Percentiles rank a stretch among this genome's conserved stretches.
These are phyloP conservation scores for Torymus tubicola DNA, from an alignment of 2,888 invertebrate genomes.

Conservation along the genomic window DNA sequence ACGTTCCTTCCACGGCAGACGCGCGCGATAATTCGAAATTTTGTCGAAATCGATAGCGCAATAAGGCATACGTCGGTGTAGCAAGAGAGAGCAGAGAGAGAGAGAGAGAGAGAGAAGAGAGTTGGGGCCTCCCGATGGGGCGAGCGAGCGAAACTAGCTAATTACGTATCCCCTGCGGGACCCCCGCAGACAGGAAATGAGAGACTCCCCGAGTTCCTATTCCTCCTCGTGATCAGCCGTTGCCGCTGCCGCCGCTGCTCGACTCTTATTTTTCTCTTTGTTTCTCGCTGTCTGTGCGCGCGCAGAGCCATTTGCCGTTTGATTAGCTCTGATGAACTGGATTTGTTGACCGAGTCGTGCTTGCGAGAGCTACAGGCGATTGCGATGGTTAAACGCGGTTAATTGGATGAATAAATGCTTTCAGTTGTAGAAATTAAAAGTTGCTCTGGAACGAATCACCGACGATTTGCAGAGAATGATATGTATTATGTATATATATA, in stretches of 20 bases:
- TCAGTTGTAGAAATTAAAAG: no score
- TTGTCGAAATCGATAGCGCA: slow-evolving; percentile 30
- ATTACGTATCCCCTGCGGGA: slow-evolving; percentile 73
- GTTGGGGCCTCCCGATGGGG: slow-evolving; percentile 25
- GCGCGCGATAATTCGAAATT: slow-evolving; percentile 45
- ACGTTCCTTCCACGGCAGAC: slow-evolving; percentile 2
- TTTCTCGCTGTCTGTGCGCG: slow-evolving; percentile 4
- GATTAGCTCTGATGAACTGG: background rate
- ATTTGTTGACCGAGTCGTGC: no score
- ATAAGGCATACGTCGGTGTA: no score
- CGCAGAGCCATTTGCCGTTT: background rate
- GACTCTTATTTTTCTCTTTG: slow-evolving; percentile 23
- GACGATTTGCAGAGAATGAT: no score
- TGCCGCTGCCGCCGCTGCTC: background rate
- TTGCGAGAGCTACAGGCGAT: no score
- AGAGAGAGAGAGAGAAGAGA: no score
- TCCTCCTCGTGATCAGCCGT: slow-evolving; percentile 29
- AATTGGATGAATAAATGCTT: no score
- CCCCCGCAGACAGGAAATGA: slow-evolving; percentile 75
- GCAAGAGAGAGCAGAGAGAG: no score
- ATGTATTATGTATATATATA: no score
- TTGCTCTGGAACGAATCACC: no score
- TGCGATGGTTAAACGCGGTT: no score
- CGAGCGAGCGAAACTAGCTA: slow-evolving; percentile 71
- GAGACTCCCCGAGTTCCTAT: slow-evolving; percentile 72